These are phyloP conservation scores for Branchellion lobata DNA, from an alignment of 2,888 invertebrate species.

Conservation along the genomic window DNA sequence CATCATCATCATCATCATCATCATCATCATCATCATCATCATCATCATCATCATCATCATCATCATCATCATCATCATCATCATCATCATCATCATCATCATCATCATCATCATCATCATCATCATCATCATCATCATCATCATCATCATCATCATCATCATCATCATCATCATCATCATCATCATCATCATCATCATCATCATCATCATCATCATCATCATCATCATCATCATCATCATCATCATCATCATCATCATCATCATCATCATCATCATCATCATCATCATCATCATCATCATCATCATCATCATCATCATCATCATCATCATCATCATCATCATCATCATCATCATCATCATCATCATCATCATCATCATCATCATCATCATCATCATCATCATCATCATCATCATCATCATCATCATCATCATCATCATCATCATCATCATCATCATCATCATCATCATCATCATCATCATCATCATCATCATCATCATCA, in stretches of 20 bases:
- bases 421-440: not conserved
- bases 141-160: constrained; percentile 9
- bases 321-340: not conserved
- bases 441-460: not conserved
- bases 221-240: not conserved
- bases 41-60: not conserved
- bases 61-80: not conserved
- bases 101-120: constrained; percentile 9
- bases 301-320: not conserved
- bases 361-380: not conserved
- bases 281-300: not conserved
- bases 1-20: too few relatives aligned
- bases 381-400: constrained; percentile 9
- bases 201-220: constrained; percentile 2
- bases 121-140: constrained; percentile 9
- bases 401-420: constrained; percentile 8
- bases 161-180: constrained; percentile 9
- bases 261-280: not conserved
- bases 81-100: not conserved
- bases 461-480: constrained; percentile 21
- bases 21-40: not conserved
- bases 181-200: constrained; percentile 9
- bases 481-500: constrained; percentile 15
- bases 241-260: not conserved
- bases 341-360: not conserved